A percentile compares a stretch with the other conserved stretches of the same genome.
phyloP scores from a whole-genome alignment of 23 tunicate species.

The Styela plicata region DNA sequence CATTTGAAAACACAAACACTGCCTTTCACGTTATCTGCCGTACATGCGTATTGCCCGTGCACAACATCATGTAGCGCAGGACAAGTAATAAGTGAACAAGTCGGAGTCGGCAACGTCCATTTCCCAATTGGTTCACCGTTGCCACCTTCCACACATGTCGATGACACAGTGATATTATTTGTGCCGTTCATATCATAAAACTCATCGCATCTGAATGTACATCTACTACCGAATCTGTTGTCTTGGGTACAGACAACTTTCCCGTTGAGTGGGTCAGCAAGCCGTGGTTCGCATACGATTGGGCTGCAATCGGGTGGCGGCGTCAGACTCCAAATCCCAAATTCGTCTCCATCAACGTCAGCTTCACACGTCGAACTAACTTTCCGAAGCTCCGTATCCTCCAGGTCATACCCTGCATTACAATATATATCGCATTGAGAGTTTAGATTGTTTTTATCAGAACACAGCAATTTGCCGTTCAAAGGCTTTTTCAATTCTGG shows the following conservation, averaged over 20 bases:
- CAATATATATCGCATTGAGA: neutral
- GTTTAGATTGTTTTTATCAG: neutral
- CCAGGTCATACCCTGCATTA: slow-evolving; percentile 7
- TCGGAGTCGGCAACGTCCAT: neutral
- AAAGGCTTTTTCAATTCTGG: neutral
- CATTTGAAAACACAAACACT: slow-evolving; percentile 12
- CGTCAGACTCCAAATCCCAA: slow-evolving; percentile 7
- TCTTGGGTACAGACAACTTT: neutral
- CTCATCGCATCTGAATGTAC: slow-evolving; percentile 3
- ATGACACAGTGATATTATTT: neutral
- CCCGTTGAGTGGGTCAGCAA: neutral
- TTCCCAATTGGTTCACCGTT: neutral
- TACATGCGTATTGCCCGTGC: neutral
- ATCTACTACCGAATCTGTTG: neutral
- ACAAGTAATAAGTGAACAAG: neutral
- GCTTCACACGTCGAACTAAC: slow-evolving; percentile 5
- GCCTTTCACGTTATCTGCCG: neutral
- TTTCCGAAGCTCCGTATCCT: slow-evolving; percentile 1
- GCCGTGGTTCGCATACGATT: neutral
- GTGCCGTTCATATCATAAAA: slow-evolving; percentile 6
- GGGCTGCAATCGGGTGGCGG: slow-evolving; percentile 9
- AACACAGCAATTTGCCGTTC: neutral
- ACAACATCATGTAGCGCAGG: no score
- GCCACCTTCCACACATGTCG: slow-evolving; percentile 4
- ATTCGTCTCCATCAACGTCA: neutral